Evolutionary conservation across 2,113 vertebrate species (phyloP), one percentile per base, ranked within the genome.

Genomic region (Ibidorhyncha struthersii): DNA sequence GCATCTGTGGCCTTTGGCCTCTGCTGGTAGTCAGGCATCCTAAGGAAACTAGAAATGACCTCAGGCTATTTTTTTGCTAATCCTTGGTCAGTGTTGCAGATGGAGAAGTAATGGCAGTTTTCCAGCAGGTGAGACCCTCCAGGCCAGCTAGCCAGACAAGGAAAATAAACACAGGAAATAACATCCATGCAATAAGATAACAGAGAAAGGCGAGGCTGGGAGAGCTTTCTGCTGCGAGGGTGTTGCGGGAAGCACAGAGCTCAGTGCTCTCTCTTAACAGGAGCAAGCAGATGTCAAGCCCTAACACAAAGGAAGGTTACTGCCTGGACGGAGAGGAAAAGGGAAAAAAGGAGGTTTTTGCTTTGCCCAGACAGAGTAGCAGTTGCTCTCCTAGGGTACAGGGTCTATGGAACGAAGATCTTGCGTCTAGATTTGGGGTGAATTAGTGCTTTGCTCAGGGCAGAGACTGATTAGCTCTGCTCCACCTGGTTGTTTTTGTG

Each of bases 101-200:
- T 88, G 77, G 66, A 89, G 66, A 85, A 80, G 53, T n/a, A 58
- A 73, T 10, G 36, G 84, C 88, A 83, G 45, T 76, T 93, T 93
- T 96, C 89, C 93, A 96, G 93, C 96, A 97, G 96, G 96, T 97
- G 91, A 96, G 95, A 90, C 84, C 93, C 93, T 85, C 70, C 53
- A 76, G 89, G 86, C 61, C 86, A 78, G 50, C 69, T 8, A 74
- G 71, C 56, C 41, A 89, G 86, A 85, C 73, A 91, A 95, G 91
- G 69, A 94, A 96, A 96, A 95, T 73, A 96, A 97, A 89, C 94
- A 94, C 81, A 94, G 91, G 94, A 97, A 97, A 93, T 9, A 78
- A 25, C 36, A 87, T 91, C 86, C 84, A 7, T 61, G 84, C 58
- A 89, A 16, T 61, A 36, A 82, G 71, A 49, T 56, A 83, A 56